Evolutionary conservation across 2,113 vertebrate genomes (phyloP), one percentile per base, ranked within the genome.

Genomic region (Scatophagus argus): DNA sequence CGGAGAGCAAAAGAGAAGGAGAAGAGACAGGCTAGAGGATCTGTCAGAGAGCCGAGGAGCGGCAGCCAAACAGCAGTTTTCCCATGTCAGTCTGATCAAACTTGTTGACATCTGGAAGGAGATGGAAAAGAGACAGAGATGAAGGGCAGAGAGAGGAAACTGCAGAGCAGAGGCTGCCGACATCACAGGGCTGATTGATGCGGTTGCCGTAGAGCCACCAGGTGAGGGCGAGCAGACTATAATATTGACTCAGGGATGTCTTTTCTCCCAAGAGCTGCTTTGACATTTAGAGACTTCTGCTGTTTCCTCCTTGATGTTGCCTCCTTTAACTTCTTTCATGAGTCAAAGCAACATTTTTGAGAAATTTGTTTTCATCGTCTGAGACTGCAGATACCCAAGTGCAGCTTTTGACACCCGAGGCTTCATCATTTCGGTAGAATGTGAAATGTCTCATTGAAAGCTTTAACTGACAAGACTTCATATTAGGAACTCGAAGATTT

Each of bases 71-170:
- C 76, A 55, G 55, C 77, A 72, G 71, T 73, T 88, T 74, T 73
- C 79, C 88, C 75, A 69, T 0, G 69, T 87, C 75, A 72, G 66
- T 52, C 73, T 67, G 83, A 88, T 90, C 87, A 90, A 82, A 92
- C 82, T 87, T 85, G 86, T 88, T 84, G 88, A 83, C 87, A 74
- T 59, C 34, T 79, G 67, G 75, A 80, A 77, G 36, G 74, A 59
- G 58, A 79, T 55, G 66, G 55, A 58, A 75, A 70, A 10, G 25
- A 72, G 64, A 56, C 27, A 5, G 64, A 74, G 81, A 83, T 72
- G 74, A 80, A 80, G 76, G 60, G 80, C 74, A 64, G 76, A 59
- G 63, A 1, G 61, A 46, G 71, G 55, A 47, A 66, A 60, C 47
- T 59, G 72, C 29, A 0, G 83, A 36, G 59, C 55, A 46, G 19